These are phyloP conservation scores for Drosophila pectinifera DNA, from an alignment of 1,140 invertebrate species.

Conservation along the genomic window DNA sequence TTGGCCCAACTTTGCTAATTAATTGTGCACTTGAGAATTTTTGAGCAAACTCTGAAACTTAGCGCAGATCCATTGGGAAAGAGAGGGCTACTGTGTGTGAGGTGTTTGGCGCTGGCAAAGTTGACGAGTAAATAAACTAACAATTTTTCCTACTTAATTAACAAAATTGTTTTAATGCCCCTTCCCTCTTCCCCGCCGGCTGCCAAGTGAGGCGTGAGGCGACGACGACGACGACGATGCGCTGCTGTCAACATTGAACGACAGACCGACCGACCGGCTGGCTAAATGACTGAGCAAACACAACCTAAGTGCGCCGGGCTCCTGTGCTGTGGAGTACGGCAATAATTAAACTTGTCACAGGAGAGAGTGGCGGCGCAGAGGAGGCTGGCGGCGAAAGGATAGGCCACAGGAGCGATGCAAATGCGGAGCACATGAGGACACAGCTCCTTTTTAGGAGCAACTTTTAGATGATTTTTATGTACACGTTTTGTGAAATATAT, in stretches of 20 bases:
- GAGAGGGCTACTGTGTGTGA: conserved; percentile 14
- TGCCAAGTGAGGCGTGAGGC: conserved; percentile 67
- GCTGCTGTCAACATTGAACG: conserved; percentile 62
- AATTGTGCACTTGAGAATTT: conserved; percentile 83
- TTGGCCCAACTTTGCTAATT: conserved; percentile 76
- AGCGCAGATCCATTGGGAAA: conserved; percentile 37
- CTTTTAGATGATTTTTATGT: neutral
- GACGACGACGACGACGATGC: conserved; percentile 30
- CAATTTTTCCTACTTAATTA: conserved; percentile 84
- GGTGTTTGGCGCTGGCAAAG: conserved; percentile 67
- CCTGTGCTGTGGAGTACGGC: conserved; percentile 26
- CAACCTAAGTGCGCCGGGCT: conserved; percentile 28
- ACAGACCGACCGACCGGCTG: conserved; percentile 19
- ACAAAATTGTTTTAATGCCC: conserved; percentile 83
- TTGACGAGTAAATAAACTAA: conserved; percentile 82
- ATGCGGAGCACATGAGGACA: neutral
- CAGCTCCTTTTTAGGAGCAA: neutral
- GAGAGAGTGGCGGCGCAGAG: neutral
- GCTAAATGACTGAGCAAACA: conserved; percentile 78
- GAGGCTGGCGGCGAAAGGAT: conserved; percentile 20
- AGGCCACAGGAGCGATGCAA: conserved; percentile 2
- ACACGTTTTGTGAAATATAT: neutral
- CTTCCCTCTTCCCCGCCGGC: conserved; percentile 1
- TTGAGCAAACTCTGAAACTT: conserved; percentile 75
- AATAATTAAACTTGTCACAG: conserved; percentile 73